Evolutionary conservation across 2,888 invertebrate species (phyloP).

Genomic region (Branchipolynoe longqiensis): DNA sequence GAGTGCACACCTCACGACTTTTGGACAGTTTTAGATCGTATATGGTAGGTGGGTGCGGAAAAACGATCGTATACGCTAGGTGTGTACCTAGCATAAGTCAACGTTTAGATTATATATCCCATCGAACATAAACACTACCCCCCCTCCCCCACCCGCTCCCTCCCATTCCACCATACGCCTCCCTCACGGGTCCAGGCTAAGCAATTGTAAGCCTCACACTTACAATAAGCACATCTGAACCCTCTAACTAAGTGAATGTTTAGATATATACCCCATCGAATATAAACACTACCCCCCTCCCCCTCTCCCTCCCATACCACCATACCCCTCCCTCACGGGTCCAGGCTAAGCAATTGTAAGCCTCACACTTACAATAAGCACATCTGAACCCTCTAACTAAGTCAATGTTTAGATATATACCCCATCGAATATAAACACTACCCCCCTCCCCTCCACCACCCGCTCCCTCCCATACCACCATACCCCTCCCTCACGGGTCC

Average conservation of each 20-base stretch:
- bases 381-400: background rate
- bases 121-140: too few species aligned
- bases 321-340: background rate
- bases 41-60: too few species aligned
- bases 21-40: too few species aligned
- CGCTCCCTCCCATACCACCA: background rate
- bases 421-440: conserved; percentile 39
- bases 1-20: too few species aligned
- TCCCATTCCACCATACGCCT: background rate
- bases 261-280: background rate
- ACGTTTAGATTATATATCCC: too few species aligned
- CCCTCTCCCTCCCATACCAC: background rate
- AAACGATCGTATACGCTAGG: too few species aligned
- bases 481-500: background rate
- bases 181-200: too few species aligned
- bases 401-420: conserved; percentile 44
- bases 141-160: background rate
- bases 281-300: background rate
- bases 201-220: too few species aligned
- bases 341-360: background rate
- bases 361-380: background rate
- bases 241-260: too few species aligned
- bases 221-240: too few species aligned
- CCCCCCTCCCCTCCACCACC: background rate
- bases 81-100: too few species aligned